Percentiles rank a stretch among this genome's conserved stretches.
Conservation (phyloP, 2,888 invertebrate genomes). For the Dysmachus trigonus region DNA sequence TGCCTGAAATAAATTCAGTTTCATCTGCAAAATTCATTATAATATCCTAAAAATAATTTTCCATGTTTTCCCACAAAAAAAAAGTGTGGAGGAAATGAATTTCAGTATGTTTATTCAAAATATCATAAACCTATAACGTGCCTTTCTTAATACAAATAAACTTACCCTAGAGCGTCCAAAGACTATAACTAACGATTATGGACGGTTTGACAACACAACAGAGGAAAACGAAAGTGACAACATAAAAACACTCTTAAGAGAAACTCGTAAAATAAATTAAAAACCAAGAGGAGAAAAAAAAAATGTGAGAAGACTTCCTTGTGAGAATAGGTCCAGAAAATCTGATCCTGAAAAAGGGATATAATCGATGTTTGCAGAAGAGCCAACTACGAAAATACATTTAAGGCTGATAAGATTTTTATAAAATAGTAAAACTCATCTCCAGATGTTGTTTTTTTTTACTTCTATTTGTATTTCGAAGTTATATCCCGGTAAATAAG, state of each 20-base stretch:
- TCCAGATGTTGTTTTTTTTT: neutral
- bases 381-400: constrained; percentile 50
- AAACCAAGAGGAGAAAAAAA: constrained; percentile 25
- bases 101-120: neutral
- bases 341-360: constrained; percentile 49
- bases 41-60: neutral
- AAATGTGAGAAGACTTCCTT: constrained; percentile 24
- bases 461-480: neutral
- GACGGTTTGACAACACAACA: constrained; percentile 4
- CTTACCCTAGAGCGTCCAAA: neutral
- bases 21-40: neutral
- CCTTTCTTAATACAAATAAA: neutral
- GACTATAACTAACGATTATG: constrained; percentile 14
- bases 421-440: neutral
- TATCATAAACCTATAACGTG: constrained; percentile 7
- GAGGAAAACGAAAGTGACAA: constrained; percentile 27
- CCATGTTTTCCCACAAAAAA: neutral
- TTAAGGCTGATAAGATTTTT: neutral
- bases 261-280: constrained; percentile 16
- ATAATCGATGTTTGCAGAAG: constrained; percentile 51
- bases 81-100: neutral
- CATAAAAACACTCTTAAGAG: constrained; percentile 37
- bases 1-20: neutral
- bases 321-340: constrained; percentile 46
- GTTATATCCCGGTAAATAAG: neutral